Evolutionary conservation across 2,797 vertebrate genomes (phyloP).

Genomic region (Menidia menidia): DNA sequence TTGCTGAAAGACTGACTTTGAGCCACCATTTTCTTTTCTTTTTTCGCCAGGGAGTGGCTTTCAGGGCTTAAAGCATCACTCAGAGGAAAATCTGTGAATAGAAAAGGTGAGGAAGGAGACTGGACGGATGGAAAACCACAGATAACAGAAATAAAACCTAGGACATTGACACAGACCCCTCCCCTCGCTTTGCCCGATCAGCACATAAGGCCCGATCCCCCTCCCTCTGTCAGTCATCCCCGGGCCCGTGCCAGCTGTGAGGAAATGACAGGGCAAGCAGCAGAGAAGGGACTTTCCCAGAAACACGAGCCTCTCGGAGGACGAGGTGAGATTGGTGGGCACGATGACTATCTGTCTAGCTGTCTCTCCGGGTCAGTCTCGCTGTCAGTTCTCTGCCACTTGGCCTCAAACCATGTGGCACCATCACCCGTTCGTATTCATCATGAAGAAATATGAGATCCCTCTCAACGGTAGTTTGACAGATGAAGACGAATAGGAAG

Average conservation of each 20-base stretch:
- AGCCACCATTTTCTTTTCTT: not conserved
- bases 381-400: slow-evolving; percentile 58
- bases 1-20: slow-evolving; percentile 57
- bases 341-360: slow-evolving; percentile 75
- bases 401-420: slow-evolving; percentile 40
- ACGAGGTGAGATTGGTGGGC: slow-evolving; percentile 67
- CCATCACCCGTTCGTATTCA: slow-evolving; percentile 34
- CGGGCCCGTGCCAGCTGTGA: slow-evolving; percentile 56
- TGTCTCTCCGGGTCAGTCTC: slow-evolving; percentile 62
- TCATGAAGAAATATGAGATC: slow-evolving; percentile 56
- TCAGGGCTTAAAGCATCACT: slow-evolving; percentile 15
- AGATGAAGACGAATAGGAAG: slow-evolving; percentile 55
- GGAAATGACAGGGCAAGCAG: slow-evolving; percentile 60
- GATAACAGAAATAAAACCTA: slow-evolving; percentile 21
- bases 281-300: slow-evolving; percentile 75
- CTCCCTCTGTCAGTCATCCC: slow-evolving; percentile 48
- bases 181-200: slow-evolving; percentile 40
- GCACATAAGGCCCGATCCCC: slow-evolving; percentile 52
- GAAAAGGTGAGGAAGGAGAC: slow-evolving; percentile 44
- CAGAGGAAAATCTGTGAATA: slow-evolving; percentile 19
- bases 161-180: slow-evolving; percentile 43
- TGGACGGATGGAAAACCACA: slow-evolving; percentile 27
- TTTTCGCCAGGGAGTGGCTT: slow-evolving; percentile 53
- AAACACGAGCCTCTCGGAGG: slow-evolving; percentile 74
- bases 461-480: slow-evolving; percentile 27